These are phyloP conservation scores for Vanessa atalanta DNA, from an alignment of 1,140 invertebrate species.

Conservation along the genomic window DNA sequence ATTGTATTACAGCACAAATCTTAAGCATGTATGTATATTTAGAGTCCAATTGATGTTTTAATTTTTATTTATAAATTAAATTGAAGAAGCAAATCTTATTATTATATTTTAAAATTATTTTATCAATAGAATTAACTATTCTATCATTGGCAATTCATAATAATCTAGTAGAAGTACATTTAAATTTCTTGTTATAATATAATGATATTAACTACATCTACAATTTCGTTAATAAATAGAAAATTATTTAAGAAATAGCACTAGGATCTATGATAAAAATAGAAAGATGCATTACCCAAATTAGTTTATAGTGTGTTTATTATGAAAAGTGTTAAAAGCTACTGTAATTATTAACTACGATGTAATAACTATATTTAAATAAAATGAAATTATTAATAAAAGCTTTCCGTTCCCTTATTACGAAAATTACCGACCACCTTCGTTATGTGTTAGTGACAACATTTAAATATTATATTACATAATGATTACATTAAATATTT, in stretches of 20 bases:
- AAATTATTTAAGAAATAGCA: neutral
- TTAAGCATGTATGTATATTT: no score
- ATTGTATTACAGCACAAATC: no score
- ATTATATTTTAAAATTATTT: no score
- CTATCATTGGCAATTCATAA: no score
- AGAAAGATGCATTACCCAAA: neutral
- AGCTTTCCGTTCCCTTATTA: neutral
- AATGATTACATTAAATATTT: neutral
- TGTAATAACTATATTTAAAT: neutral
- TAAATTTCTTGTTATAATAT: no score
- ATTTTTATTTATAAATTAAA: no score
- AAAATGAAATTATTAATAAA: neutral
- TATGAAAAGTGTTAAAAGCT: neutral
- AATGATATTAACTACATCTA: no score
- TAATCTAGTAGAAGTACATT: no score
- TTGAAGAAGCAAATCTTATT: no score
- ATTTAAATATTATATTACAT: neutral
- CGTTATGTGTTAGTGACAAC: slow-evolving; percentile 1
- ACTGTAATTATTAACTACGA: neutral
- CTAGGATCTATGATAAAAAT: neutral
- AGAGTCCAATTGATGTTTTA: no score
- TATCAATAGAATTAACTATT: no score
- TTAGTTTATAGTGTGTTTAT: neutral
- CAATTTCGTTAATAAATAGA: neutral
- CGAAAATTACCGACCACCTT: neutral